phyloP scores from a whole-genome alignment of 1,140 invertebrate genomes.

The Cryptotermes secundus region DNA sequence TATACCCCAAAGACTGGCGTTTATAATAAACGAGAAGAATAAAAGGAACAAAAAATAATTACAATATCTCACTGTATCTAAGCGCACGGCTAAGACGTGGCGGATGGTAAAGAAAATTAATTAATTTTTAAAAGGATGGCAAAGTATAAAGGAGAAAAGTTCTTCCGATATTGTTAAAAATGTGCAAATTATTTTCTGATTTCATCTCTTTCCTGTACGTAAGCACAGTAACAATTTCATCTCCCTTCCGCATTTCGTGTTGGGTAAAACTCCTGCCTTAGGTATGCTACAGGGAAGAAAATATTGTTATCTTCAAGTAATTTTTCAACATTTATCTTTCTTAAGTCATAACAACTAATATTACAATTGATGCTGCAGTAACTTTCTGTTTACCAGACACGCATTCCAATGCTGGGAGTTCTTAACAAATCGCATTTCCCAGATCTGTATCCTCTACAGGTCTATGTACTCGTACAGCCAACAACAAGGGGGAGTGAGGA shows the following conservation, averaged over 20 bases:
- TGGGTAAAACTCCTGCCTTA: neutral
- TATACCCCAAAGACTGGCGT: neutral
- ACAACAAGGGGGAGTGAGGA: too few species aligned
- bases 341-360: neutral
- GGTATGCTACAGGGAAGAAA: neutral
- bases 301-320: too few species aligned
- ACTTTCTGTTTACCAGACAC: neutral
- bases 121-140: neutral
- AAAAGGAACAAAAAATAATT: neutral
- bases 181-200: neutral
- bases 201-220: neutral
- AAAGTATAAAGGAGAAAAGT: neutral
- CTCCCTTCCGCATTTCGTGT: neutral
- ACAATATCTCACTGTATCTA: neutral
- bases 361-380: neutral
- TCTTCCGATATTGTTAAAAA: conserved; percentile 4
- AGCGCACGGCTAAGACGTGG: neutral
- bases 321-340: neutral
- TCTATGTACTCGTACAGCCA: too few species aligned
- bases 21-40: neutral
- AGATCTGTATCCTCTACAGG: neutral
- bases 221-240: neutral
- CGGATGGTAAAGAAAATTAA: neutral
- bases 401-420: neutral
- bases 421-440: neutral